Conservation (phyloP, 2,797 vertebrate genomes). For the Rhinichthys osculus region DNA sequence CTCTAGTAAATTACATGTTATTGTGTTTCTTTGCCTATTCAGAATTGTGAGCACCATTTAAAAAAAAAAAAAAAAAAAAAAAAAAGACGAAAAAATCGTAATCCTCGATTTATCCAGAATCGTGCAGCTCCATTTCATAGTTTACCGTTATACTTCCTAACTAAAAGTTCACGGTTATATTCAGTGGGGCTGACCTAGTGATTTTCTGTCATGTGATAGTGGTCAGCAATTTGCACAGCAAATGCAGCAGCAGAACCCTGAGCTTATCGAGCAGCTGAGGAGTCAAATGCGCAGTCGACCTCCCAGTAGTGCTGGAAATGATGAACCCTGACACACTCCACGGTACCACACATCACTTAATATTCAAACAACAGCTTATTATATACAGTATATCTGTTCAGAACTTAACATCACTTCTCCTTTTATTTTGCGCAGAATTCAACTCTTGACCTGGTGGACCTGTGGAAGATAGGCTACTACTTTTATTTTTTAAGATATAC, state of each 20-base stretch:
- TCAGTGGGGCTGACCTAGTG: neutral
- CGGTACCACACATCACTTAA: slow-evolving; percentile 47
- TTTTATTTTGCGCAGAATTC: slow-evolving; percentile 47
- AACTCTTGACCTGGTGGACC: slow-evolving; percentile 44
- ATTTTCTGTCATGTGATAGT: slow-evolving; percentile 66
- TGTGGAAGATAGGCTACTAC: slow-evolving; percentile 54
- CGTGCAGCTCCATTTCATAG: neutral
- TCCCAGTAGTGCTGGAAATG: slow-evolving; percentile 87
- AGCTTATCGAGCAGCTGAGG: slow-evolving; percentile 93
- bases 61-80: neutral
- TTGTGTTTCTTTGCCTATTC: neutral
- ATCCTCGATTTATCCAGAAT: neutral
- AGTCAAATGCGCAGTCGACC: slow-evolving; percentile 93
- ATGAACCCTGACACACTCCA: slow-evolving; percentile 82
- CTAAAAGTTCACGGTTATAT: neutral
- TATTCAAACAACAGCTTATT: neutral
- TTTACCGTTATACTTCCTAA: neutral
- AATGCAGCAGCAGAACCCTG: slow-evolving; percentile 98
- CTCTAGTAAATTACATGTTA: neutral
- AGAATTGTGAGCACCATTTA: neutral
- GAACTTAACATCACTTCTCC: neutral
- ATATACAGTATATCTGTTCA: neutral
- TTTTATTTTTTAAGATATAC: slow-evolving; percentile 61
- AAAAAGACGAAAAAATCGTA: neutral
- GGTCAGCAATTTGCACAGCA: slow-evolving; percentile 98